These are phyloP conservation scores for Palloptera scutellata DNA, from an alignment of 2,888 invertebrate species.

Conservation along the genomic window DNA sequence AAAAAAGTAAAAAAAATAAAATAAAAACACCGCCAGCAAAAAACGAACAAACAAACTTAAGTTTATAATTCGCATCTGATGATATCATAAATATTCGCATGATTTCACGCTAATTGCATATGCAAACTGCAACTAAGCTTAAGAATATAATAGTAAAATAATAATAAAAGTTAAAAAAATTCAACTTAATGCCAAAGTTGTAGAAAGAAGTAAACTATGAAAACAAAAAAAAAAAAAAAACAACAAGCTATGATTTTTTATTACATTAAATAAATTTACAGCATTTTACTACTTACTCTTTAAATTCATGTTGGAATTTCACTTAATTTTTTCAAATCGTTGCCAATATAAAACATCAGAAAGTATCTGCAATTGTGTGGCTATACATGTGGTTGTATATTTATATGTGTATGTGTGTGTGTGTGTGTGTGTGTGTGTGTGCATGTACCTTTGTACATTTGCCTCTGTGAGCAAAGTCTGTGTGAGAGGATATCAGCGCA, in stretches of 20 bases:
- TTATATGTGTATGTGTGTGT: no score
- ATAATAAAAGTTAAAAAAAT: conserved; percentile 23
- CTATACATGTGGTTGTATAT: no score
- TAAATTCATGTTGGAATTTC: neutral
- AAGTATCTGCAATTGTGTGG: no score
- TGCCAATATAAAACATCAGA: no score
- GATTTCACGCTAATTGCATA: conserved; percentile 44
- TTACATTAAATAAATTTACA: conserved; percentile 8
- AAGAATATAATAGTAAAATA: conserved; percentile 19
- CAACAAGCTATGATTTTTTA: conserved; percentile 21
- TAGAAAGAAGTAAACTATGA: no score
- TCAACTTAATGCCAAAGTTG: conserved; percentile 1
- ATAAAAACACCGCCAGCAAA: neutral
- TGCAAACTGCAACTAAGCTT: conserved; percentile 11
- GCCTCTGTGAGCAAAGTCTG: no score
- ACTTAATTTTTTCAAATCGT: no score
- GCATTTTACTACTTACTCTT: conserved; percentile 12
- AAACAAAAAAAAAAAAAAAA: no score
- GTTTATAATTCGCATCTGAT: conserved; percentile 29
- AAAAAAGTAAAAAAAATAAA: no score
- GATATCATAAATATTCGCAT: conserved; percentile 41
- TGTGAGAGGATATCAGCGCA: conserved; percentile 26
- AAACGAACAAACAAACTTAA: neutral
- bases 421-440: no score
- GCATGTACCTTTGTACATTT: no score